Conservation (phyloP, 2,888 invertebrate species). For the Calliphora vomitoria region DNA sequence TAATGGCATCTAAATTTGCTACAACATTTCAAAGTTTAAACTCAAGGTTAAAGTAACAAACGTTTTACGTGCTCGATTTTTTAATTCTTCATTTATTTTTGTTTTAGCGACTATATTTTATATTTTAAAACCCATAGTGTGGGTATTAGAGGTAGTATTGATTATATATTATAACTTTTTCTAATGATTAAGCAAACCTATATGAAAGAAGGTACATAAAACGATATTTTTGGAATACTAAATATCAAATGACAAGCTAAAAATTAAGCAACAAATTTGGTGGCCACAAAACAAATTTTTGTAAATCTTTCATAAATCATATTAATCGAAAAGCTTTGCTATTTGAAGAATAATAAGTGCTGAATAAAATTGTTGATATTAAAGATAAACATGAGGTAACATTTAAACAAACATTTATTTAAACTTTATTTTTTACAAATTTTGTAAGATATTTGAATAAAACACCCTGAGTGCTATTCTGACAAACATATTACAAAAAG, state of each 20-base stretch:
- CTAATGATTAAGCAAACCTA: background rate
- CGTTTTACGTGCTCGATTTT: constrained; percentile 65
- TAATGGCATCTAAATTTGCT: constrained; percentile 63
- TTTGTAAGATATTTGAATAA: no score
- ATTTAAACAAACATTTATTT: background rate
- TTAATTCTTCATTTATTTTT: constrained; percentile 26
- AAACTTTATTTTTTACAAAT: no score
- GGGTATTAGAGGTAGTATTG: background rate
- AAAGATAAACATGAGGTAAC: background rate
- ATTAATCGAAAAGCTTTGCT: background rate
- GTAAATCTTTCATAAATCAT: background rate
- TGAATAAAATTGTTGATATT: background rate
- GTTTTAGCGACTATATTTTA: background rate
- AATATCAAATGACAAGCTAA: constrained; percentile 28
- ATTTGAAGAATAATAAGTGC: background rate
- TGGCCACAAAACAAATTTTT: background rate
- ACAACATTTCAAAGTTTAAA: constrained; percentile 65
- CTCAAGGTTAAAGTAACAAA: constrained; percentile 71
- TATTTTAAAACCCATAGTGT: background rate
- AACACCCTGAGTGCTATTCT: no score
- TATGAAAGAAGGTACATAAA: background rate
- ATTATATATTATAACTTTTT: background rate
- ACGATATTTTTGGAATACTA: constrained; percentile 32
- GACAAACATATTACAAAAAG: no score
- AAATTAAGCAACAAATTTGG: background rate